Percentiles rank a stretch among this genome's conserved stretches.
These are phyloP conservation scores for Byasa hedistus DNA, from an alignment of 2,888 invertebrate genomes.

Conservation along the genomic window DNA sequence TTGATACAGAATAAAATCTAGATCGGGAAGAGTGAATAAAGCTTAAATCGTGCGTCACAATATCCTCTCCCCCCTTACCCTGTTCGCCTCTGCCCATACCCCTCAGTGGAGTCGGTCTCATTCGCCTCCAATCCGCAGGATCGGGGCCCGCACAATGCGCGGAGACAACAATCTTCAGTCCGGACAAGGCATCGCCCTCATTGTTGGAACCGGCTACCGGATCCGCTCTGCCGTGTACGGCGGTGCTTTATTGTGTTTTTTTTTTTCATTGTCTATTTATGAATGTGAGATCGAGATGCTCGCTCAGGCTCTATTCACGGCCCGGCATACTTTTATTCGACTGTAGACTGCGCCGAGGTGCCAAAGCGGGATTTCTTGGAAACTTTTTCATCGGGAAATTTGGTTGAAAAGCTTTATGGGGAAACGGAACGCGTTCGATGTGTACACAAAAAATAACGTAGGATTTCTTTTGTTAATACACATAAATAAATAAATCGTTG, in stretches of 20 bases:
- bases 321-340: constrained; percentile 23
- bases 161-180: constrained; percentile 65
- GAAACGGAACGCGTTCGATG: too few relatives aligned
- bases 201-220: constrained; percentile 33
- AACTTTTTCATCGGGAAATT: neutral
- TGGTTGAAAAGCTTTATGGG: neutral
- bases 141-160: constrained; percentile 56
- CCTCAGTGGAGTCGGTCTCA: constrained; percentile 42
- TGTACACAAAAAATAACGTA: too few relatives aligned
- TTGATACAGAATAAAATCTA: constrained; percentile 4
- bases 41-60: constrained; percentile 29
- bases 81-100: neutral
- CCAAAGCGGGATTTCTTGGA: constrained; percentile 12
- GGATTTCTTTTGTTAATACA: too few relatives aligned
- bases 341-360: neutral
- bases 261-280: constrained; percentile 51
- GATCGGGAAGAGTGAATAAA: neutral
- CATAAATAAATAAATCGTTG: too few relatives aligned
- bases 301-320: constrained; percentile 39
- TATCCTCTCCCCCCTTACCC: constrained; percentile 25
- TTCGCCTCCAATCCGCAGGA: constrained; percentile 56
- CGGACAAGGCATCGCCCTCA: constrained; percentile 35
- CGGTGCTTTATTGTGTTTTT: constrained; percentile 29
- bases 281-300: constrained; percentile 37
- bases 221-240: constrained; percentile 40